Evolutionary conservation across 2,888 invertebrate species (phyloP), one percentile per base, ranked within the genome.

Genomic region (Netelia virgata): DNA sequence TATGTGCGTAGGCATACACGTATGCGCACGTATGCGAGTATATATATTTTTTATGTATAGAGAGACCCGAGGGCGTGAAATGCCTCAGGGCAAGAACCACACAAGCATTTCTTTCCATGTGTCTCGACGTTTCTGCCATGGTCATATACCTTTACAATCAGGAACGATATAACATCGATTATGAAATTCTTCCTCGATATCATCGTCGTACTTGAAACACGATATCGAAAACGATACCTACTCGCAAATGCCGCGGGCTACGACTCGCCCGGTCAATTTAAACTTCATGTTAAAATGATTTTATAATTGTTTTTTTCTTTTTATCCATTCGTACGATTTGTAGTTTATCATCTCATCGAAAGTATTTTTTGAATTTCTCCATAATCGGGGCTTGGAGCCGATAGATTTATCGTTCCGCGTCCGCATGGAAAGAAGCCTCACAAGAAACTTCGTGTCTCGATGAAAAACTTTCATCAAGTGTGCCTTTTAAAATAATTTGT

Each of bases 31-130:
- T 14, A 11, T 47, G 14, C 14, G 8, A 1, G 23, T 55, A 57
- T 57, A 68, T 47, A 57, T 59, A 20, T n/a, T n/a, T n/a, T n/a
- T n/a, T 61, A 77, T 77, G 76, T 82, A 77, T 79, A 55, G 36
- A 57, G 61, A 59, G 28, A 69, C 59, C 64, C 75, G 80, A 72
- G 59, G 75, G 79, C 69, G 59, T 47, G 36, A 68, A 14, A 53
- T 55, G 69, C 78, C 83, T 79, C 78, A 47, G 74, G 79, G 57
- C 64, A 50, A 63, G 36, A 61, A 78, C 55, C 43, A 28, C 74
- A 16, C 16, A 36, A 36, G 36, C 36, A 36, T 36, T 36, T 36
- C 5, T 36, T 36, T 6, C 36, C 36, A 36, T 36, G 36, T 36
- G 36, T 36, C 36, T 36, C 36, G 36, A 36, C 36, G 36, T 36